A percentile compares a stretch with the other conserved stretches of the same genome.
These are phyloP conservation scores for Ardeotis arabs DNA, from an alignment of 2,113 vertebrate genomes.

Conservation along the genomic window DNA sequence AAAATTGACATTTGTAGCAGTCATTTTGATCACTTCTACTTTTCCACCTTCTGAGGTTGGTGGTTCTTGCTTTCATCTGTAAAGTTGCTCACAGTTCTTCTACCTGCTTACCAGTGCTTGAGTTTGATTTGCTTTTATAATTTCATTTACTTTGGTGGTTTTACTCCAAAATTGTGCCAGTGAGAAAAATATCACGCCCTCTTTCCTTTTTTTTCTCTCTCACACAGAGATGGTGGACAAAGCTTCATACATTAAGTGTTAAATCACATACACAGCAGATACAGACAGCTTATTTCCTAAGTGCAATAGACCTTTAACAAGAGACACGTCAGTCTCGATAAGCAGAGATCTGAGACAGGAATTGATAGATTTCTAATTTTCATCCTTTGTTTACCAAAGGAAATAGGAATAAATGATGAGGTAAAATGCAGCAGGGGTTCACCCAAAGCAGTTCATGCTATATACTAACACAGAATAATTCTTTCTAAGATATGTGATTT, in stretches of 20 bases:
- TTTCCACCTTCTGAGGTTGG: not conserved
- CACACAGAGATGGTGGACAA: not conserved
- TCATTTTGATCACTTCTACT: not conserved
- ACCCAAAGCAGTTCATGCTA: not conserved
- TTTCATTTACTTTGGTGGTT: not conserved
- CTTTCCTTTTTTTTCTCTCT: not conserved
- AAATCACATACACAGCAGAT: not conserved
- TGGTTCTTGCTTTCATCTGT: not conserved
- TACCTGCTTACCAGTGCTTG: not conserved
- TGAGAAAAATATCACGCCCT: not conserved
- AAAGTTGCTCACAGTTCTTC: not conserved
- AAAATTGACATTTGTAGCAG: not conserved
- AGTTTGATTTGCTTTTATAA: constrained; percentile 23
- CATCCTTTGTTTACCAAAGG: not conserved
- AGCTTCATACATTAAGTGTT: not conserved
- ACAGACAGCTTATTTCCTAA: not conserved
- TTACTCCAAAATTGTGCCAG: not conserved
- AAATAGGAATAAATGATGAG: not conserved
- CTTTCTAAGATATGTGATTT: not conserved
- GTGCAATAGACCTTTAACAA: not conserved
- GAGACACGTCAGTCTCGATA: not conserved
- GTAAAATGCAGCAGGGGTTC: not conserved
- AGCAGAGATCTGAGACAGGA: not conserved
- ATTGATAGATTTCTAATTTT: not conserved
- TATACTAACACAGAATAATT: not conserved